phyloP scores from a whole-genome alignment of 2,113 vertebrate species.

The Dipodomys spectabilis region DNA sequence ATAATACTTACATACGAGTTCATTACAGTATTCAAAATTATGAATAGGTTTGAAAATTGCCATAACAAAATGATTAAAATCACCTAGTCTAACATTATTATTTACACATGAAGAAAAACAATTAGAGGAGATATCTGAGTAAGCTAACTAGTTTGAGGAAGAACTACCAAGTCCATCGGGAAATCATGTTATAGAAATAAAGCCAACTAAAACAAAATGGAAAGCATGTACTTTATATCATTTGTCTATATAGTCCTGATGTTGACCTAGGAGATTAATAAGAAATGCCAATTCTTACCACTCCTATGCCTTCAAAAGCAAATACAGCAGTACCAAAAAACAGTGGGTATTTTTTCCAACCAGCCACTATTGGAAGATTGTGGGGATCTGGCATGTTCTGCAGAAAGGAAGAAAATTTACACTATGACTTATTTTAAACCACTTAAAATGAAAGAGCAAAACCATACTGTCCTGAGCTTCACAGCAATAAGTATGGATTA shows the following conservation, averaged over 20 bases:
- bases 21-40: not conserved
- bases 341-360: constrained; percentile 91
- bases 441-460: constrained; percentile 37
- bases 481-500: no score
- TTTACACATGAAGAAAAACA: not conserved
- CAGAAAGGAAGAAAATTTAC: constrained; percentile 32
- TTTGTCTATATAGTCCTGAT: not conserved
- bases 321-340: constrained; percentile 94
- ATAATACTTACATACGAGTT: not conserved
- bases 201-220: constrained; percentile 2
- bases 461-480: not conserved
- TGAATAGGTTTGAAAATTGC: constrained; percentile 4
- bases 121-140: not conserved
- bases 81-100: not conserved
- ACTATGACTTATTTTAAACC: constrained; percentile 3
- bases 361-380: constrained; percentile 86
- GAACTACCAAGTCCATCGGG: not conserved
- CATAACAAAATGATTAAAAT: constrained; percentile 31
- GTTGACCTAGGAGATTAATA: constrained; percentile 31
- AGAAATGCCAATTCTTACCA: constrained; percentile 87
- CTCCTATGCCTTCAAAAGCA: constrained; percentile 94
- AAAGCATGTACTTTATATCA: not conserved
- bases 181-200: not conserved
- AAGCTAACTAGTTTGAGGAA: not conserved
- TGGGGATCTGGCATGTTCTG: constrained; percentile 88